These are phyloP conservation scores for Zaprionus bogoriensis DNA, from an alignment of 2,888 invertebrate genomes.

Conservation along the genomic window DNA sequence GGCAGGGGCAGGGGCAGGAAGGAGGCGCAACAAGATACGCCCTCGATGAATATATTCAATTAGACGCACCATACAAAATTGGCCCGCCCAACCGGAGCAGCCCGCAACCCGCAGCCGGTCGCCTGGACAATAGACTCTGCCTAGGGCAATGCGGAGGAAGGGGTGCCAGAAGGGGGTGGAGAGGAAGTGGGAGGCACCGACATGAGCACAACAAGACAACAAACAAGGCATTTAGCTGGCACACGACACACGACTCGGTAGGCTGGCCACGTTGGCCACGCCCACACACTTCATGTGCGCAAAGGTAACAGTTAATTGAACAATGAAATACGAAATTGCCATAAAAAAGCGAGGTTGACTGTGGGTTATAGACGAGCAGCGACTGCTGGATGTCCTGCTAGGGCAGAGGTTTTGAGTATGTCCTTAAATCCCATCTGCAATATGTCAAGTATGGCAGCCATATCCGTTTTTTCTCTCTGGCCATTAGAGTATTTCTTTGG, in stretches of 20 bases:
- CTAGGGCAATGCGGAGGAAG: neutral
- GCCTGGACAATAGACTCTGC: constrained; percentile 33
- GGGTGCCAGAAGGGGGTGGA: neutral
- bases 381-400: neutral
- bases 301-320: constrained; percentile 66
- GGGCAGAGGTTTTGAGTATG: too few relatives aligned
- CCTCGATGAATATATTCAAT: constrained; percentile 62
- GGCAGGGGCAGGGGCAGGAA: too few relatives aligned
- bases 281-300: constrained; percentile 23
- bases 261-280: constrained; percentile 30
- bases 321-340: constrained; percentile 58
- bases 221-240: constrained; percentile 51
- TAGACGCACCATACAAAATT: constrained; percentile 52
- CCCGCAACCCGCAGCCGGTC: neutral
- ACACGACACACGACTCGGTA: constrained; percentile 21
- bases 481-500: too few relatives aligned
- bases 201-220: constrained; percentile 28
- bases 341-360: constrained; percentile 9
- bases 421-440: too few relatives aligned
- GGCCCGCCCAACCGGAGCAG: constrained; percentile 14
- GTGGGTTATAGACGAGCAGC: neutral
- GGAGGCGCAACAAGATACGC: constrained; percentile 17
- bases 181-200: neutral
- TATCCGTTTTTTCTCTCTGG: too few relatives aligned
- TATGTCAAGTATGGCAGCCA: too few relatives aligned